Base-by-base conservation (phyloP, 2,113 vertebrate genomes). In the Nothobranchius furzeri region DNA sequence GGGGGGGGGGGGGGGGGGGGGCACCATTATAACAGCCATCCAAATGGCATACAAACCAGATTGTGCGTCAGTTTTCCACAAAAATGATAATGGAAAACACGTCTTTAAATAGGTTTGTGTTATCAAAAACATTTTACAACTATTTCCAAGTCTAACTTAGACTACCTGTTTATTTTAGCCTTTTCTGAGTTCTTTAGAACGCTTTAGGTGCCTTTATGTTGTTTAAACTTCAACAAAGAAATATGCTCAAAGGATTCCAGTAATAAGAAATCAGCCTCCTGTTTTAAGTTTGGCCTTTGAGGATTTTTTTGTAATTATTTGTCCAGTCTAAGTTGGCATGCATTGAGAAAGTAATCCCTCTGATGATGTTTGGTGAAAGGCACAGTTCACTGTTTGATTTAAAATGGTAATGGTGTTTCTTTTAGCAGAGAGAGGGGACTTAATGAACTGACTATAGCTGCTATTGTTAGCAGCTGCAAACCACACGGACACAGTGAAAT, bases 311-410 rank as follows among this genome's bases (percentile, higher is more conserved):
- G 68, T 73, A 81, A 87, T 75, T 84, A 85, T 82, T 82, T 82
- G 63, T 71, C 63, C 55, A 68, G 47, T 73, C 59, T 69, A 71
- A 81, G 79, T 85, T 82, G 80, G 82, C 83, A 89, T 9, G 37
- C 70, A 82, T 75, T 89, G 81, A 74, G 42, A 77, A 73, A 67
- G 63, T 91, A 92, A 91, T 91, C 84, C 88, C 8, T 24, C 52
- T n/a, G 47, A 56, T 79, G 73, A 87, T 69, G 75, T 68, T 78
- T 57, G n/a, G 70, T 12, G 47, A 68, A 76, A 77, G 85, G 88
- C 76, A 83, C 81, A 74, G 77, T 73, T 75, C 64, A 25, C 56
- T 62, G 75, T 76, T 83, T 87, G 83, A 73, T 73, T 84, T 64
- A 72, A 85, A 64, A 49, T 54, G 70, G 62, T 80, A 87, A 87